A percentile compares a stretch with the other conserved stretches of the same genome.
phyloP scores from a whole-genome alignment of 2,888 invertebrate genomes.

The Prosopocoilus inquinatus region DNA sequence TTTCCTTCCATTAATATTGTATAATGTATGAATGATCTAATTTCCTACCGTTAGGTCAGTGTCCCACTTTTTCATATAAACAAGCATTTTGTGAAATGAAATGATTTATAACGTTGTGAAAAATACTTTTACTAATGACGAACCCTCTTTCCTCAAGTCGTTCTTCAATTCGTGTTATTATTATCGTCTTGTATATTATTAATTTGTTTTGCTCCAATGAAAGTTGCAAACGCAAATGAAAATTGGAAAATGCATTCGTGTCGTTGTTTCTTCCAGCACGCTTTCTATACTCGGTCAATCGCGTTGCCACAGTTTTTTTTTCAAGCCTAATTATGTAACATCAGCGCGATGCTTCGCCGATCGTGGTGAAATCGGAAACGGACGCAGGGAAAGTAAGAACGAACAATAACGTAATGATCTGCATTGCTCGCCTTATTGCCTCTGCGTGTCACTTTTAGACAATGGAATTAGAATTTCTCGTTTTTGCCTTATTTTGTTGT shows the following conservation, averaged over 20 bases:
- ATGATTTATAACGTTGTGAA: too few relatives aligned
- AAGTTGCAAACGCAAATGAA: not conserved
- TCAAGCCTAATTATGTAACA: not conserved
- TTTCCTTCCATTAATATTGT: too few relatives aligned
- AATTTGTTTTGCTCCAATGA: not conserved
- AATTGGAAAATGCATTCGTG: not conserved
- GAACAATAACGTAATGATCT: constrained; percentile 18
- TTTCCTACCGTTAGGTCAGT: too few relatives aligned
- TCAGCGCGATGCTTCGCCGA: not conserved
- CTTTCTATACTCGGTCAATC: not conserved
- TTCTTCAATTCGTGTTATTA: too few relatives aligned
- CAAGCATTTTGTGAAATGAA: too few relatives aligned
- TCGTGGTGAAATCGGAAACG: constrained; percentile 25
- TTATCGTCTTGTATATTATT: too few relatives aligned
- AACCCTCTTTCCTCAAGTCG: too few relatives aligned
- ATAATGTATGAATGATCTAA: too few relatives aligned
- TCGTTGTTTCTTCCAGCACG: not conserved
- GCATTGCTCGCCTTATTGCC: constrained; percentile 10
- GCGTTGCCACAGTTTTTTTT: not conserved
- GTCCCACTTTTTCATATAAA: too few relatives aligned
- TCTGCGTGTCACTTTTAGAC: not conserved
- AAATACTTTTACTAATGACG: too few relatives aligned
- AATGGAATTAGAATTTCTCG: constrained; percentile 5
- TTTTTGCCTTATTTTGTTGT: constrained; percentile 7
- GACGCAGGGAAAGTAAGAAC: constrained; percentile 26